Base-by-base conservation (phyloP, 2,113 vertebrate species). In the Mastomys coucha region DNA sequence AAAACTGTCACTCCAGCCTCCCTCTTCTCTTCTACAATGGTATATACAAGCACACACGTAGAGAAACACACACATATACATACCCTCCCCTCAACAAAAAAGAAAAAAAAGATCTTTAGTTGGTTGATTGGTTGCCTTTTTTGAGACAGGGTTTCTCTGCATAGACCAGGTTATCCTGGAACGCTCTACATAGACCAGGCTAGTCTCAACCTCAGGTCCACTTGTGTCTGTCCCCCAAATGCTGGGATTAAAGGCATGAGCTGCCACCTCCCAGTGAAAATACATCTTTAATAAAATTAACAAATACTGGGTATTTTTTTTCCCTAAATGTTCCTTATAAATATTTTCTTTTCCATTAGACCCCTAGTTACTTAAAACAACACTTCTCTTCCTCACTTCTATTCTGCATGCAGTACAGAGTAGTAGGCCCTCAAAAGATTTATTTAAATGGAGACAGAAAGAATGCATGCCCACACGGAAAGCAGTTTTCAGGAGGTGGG, bases 401-500 rank as follows among this genome's bases (percentile, higher is more conserved):
- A 28, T 36, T 42, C 94, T 26, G n/a, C 88, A 0, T 20, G 20
- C 69, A 49, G 70, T 5, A 87, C 94, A 82, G 5, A 51, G 53
- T 28, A 91, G 13, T 28, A 91, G 13, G 51, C 60, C 10, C 51
- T 87, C 88, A 31, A 2, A 5, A 36, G 39, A 20, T 20, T 84
- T 82, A 11, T 67, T 53, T 36, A 39, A 84, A 63, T 77, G 89
- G 12, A 31, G 14, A 31, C 19, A 49, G 26, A 12, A n/a, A 39
- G n/a, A 73, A 73, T 31, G 14, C 24, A 70, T 11, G 5, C 36
- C 19, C 33, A 72, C 0, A 2, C 20, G 0, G 19, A 26, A 14
- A 51, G 51, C 14, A 5, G 5, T 3, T 12, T 13, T 1, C 22
- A 1, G 1, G 1, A n/a, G 31, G 51, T 2, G 0, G 31, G 26